Base-by-base conservation (phyloP, 1,140 invertebrate genomes). In the Frieseomelitta varia region DNA sequence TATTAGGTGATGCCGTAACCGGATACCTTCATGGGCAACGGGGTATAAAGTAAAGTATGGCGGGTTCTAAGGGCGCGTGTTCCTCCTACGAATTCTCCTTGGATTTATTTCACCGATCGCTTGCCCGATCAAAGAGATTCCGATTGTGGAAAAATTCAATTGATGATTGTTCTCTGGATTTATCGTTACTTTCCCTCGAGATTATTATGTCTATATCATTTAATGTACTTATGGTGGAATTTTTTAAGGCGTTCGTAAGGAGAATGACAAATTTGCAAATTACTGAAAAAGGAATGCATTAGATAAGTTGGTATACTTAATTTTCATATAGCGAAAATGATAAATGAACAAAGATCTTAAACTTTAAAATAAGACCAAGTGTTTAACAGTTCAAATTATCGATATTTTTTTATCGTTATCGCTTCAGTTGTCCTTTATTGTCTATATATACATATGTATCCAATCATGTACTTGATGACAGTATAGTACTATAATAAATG, bases 1-100 rank as follows among this genome's bases (percentile, higher is more conserved):
- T 84, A 86, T 91, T 91, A 90, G 90, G 90, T 91, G 90, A 84
- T 84, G 34, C 34, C 65, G 92, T 89, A 93, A 93, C 88, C 87
- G 82, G 91, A 92, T 91, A 90, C 77, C 75, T 77, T 80, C 72
- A 86, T 85, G 58, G 81, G 68, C 75, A 85, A 85, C 80, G 65
- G 89, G 85, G 79, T 88, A 89, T 91, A 92, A 93, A 92, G 92
- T 90, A 91, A 92, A 87, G 90, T 91, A 91, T 88, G 91, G 80
- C 27, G 65, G 78, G 72, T 65, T 63, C 30, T 80, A 79, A 78
- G 79, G 75, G 84, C 84, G 84, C 84, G 76, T 73, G 73, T 68
- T 84, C 58, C 75, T 76, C 81, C 80, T 77, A 81, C 74, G 82
- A 71, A 21, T 39, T 21, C 21, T 39, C 15, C 17, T 30, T 65